phyloP scores from a whole-genome alignment of 64 coral and sea anemone genomes.

The Pocillopora verrucosa region DNA sequence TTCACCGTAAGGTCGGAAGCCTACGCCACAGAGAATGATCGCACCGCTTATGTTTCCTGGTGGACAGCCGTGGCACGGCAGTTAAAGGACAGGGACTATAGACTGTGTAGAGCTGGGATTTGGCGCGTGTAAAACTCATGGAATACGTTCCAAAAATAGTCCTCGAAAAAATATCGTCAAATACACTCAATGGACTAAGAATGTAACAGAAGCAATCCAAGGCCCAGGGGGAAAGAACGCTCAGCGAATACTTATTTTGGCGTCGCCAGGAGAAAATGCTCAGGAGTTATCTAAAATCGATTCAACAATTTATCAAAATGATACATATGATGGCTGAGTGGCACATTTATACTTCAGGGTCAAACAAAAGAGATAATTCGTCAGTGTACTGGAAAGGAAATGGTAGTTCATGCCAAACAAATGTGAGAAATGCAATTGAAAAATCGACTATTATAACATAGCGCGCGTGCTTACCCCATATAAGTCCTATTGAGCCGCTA shows the following conservation, averaged over 20 bases:
- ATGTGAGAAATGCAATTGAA: conserved; percentile 28
- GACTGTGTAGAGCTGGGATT: conserved; percentile 57
- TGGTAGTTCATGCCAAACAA: neutral
- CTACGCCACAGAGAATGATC: neutral
- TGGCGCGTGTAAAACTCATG: neutral
- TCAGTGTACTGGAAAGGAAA: conserved; percentile 64
- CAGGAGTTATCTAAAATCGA: conserved; percentile 39
- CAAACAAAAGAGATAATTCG: conserved; percentile 42
- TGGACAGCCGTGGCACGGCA: conserved; percentile 65
- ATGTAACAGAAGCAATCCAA: conserved; percentile 58
- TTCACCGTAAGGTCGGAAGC: conserved; percentile 56
- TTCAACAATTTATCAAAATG: conserved; percentile 47
- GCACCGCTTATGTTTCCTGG: neutral
- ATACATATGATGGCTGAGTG: conserved; percentile 73
- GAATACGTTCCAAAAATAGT: conserved; percentile 39
- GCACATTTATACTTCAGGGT: conserved; percentile 75
- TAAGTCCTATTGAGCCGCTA: no score
- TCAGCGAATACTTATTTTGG: conserved; percentile 75
- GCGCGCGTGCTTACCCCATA: no score
- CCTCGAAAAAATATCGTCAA: conserved; percentile 53
- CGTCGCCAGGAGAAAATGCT: conserved; percentile 56
- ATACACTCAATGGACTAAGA: conserved; percentile 75
- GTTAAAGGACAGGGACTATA: conserved; percentile 54
- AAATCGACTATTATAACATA: neutral
- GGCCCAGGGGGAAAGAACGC: conserved; percentile 58